Base-by-base conservation (phyloP, 2,888 invertebrate species). In the Philonicus albiceps region DNA sequence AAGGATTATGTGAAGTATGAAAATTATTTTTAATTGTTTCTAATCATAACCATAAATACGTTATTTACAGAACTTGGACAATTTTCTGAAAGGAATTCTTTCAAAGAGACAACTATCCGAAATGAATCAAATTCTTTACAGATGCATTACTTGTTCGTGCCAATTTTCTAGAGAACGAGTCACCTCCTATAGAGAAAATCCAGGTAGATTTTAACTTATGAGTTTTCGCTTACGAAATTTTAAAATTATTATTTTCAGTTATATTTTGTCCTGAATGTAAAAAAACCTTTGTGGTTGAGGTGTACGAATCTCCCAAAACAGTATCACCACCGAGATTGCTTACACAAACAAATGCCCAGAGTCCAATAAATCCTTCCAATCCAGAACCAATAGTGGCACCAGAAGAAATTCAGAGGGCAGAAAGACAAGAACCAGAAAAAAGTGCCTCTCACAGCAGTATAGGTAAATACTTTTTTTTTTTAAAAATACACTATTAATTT, bases 121-220 rank as follows among this genome's bases (percentile, higher is more conserved):
- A 89, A 92, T 93, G 91, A 93, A 93, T 87, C 93, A 94, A 89
- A 92, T 91, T 34, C 90, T 93, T 3, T 94, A 93, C 89, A 92
- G 92, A 88, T 95, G 95, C 90, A 93, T 95, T 90, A 95, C 94
- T 90, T 95, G 95, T 89, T 93, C 93, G 3, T 93, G 94, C 11
- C 93, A 94, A 88, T 95, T 95, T 90, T 93, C 93, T 1, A 92
- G 93, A 87, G 94, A 94, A 88, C 91, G 89, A n/a, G n/a, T n/a
- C 30, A 90, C 90, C 8, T 88, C 88, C 16, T 89, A 89, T 13
- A 88, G 87, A 80, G 64, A 72, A 64, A 90, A 89, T 81, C 87
- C 86, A 27, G 90, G 92, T 91, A 7, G 64, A 89, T 86, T 83
- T 8, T 19, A n/a, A 81, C 27, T 19, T 5, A 6, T 53, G 55